Percentiles rank a stretch among this genome's conserved stretches.
Evolutionary conservation across 2,888 invertebrate species (phyloP).

Genomic region (Macrophya alboannulata): DNA sequence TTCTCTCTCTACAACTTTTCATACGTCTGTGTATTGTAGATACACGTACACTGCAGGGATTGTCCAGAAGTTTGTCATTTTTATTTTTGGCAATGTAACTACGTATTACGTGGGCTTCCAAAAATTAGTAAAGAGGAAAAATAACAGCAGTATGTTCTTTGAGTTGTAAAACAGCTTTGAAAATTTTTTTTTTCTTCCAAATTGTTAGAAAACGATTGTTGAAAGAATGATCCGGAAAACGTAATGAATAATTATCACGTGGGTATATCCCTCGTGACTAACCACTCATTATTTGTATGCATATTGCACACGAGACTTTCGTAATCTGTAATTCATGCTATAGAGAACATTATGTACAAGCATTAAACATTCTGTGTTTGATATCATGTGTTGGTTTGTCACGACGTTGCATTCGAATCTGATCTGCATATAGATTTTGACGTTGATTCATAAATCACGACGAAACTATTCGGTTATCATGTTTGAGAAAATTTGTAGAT

Average conservation of each 20-base stretch:
- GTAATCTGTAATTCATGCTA: neutral
- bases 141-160: too few species aligned
- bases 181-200: neutral
- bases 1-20: neutral
- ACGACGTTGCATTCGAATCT: neutral
- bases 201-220: neutral
- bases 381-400: neutral
- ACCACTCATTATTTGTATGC: neutral
- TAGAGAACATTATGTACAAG: neutral
- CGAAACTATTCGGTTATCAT: too few species aligned
- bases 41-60: neutral
- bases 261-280: neutral
- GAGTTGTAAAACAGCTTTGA: neutral
- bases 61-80: neutral
- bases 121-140: neutral
- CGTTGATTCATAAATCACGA: neutral
- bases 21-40: neutral
- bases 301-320: constrained; percentile 5
- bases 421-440: neutral
- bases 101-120: neutral
- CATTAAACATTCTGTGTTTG: constrained; percentile 1
- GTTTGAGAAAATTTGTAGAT: neutral
- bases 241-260: neutral
- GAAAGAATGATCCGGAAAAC: neutral
- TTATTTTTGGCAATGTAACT: neutral